A percentile compares a stretch with the other conserved stretches of the same genome.
These are phyloP conservation scores for Drosophila infuscata DNA, from an alignment of 2,888 invertebrate genomes.

Conservation along the genomic window DNA sequence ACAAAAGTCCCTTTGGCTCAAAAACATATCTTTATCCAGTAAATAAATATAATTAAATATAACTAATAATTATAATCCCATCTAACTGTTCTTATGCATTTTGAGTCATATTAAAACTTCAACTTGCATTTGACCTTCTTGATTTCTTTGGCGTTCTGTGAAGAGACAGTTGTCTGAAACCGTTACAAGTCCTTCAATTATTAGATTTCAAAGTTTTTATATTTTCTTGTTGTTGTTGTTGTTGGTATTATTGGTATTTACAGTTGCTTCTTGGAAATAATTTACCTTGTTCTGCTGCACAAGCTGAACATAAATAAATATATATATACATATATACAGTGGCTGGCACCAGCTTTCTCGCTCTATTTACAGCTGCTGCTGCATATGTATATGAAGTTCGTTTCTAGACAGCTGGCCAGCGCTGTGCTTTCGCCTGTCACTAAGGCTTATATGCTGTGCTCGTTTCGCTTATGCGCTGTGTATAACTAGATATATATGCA, in stretches of 20 bases:
- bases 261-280: slow-evolving; percentile 11
- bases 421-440: slow-evolving; percentile 12
- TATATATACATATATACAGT: too few relatives aligned
- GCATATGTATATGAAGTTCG: slow-evolving; percentile 5
- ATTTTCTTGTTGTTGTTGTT: not conserved
- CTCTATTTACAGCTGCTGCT: slow-evolving; percentile 27
- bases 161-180: not conserved
- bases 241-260: slow-evolving; percentile 16
- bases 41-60: not conserved
- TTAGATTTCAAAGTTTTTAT: not conserved
- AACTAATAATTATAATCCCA: not conserved
- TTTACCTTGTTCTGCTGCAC: slow-evolving; percentile 6
- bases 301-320: slow-evolving; percentile 14
- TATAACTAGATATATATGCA: too few relatives aligned
- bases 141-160: not conserved
- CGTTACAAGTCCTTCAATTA: not conserved
- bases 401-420: slow-evolving; percentile 39
- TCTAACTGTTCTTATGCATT: not conserved
- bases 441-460: slow-evolving; percentile 1
- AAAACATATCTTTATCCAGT: not conserved
- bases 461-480: slow-evolving; percentile 17
- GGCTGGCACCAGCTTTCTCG: slow-evolving; percentile 4
- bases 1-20: not conserved
- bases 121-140: not conserved
- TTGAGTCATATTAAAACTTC: not conserved